These are phyloP conservation scores for Tuberolachnus salignus DNA, from an alignment of 2,888 invertebrate species.

Conservation along the genomic window DNA sequence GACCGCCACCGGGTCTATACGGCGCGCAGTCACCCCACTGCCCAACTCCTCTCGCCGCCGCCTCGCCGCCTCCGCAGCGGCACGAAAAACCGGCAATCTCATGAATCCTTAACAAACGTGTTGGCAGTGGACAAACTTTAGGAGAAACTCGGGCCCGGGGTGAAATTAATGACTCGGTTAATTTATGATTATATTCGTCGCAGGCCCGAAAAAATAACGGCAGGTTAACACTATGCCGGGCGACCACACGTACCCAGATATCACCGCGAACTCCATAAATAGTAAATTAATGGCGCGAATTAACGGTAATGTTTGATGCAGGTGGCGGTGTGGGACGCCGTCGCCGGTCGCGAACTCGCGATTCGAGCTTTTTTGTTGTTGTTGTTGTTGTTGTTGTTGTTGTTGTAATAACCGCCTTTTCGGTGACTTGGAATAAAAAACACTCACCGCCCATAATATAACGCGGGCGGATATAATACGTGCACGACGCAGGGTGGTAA, in stretches of 20 bases:
- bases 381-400: not conserved
- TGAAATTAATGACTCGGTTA: slow-evolving; percentile 55
- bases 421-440: not conserved
- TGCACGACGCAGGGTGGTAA: too few species aligned
- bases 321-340: not conserved
- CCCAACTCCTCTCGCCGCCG: not conserved
- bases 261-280: slow-evolving; percentile 39
- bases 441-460: not conserved
- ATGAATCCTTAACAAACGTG: slow-evolving; percentile 50
- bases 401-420: slow-evolving; percentile 13
- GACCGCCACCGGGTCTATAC: not conserved
- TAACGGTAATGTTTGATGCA: too few species aligned
- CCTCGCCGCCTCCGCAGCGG: not conserved
- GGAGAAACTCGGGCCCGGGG: slow-evolving; percentile 26
- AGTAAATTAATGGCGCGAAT: slow-evolving; percentile 30
- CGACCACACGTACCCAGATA: not conserved
- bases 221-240: not conserved
- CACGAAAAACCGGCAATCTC: slow-evolving; percentile 48
- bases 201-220: slow-evolving; percentile 40
- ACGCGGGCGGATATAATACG: too few species aligned
- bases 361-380: not conserved
- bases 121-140: slow-evolving; percentile 53
- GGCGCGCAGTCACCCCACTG: not conserved
- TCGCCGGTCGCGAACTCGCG: not conserved
- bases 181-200: slow-evolving; percentile 53